These are phyloP conservation scores for Leptopilina clavipes DNA, from an alignment of 1,140 invertebrate species.

Conservation along the genomic window DNA sequence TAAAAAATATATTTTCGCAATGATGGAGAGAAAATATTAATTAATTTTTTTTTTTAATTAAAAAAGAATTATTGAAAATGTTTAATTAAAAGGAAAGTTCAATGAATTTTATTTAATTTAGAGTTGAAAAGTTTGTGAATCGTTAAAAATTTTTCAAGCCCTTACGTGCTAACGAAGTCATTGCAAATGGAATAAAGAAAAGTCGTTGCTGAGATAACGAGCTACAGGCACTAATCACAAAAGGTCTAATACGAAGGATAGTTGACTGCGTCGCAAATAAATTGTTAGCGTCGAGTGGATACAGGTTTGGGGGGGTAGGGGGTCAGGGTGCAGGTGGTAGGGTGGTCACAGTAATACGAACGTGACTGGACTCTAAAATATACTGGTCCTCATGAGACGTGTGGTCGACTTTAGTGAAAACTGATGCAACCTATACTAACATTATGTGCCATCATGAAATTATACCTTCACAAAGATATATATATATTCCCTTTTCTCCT, in stretches of 20 bases:
- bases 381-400: slow-evolving; percentile 43
- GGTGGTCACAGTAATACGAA: slow-evolving; percentile 54
- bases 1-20: too few relatives aligned
- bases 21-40: too few relatives aligned
- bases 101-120: background rate
- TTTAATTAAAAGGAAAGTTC: too few relatives aligned
- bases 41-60: too few relatives aligned
- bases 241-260: slow-evolving; percentile 54
- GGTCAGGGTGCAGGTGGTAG: background rate
- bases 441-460: slow-evolving; percentile 25
- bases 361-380: slow-evolving; percentile 63
- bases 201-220: slow-evolving; percentile 50
- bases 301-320: slow-evolving; percentile 40
- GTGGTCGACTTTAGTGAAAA: slow-evolving; percentile 35
- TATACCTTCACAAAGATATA: background rate
- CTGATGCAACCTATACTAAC: slow-evolving; percentile 21
- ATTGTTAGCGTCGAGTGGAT: slow-evolving; percentile 61
- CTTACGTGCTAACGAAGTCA: slow-evolving; percentile 13
- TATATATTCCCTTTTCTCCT: background rate
- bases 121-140: background rate
- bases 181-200: slow-evolving; percentile 11
- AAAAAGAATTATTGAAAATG: too few relatives aligned
- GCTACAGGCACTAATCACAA: slow-evolving; percentile 63
- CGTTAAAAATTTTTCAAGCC: background rate
- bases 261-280: slow-evolving; percentile 62